A percentile compares a stretch with the other conserved stretches of the same genome.
These are phyloP conservation scores for Barypeithes pellucidus DNA, from an alignment of 2,888 invertebrate species.

Conservation along the genomic window DNA sequence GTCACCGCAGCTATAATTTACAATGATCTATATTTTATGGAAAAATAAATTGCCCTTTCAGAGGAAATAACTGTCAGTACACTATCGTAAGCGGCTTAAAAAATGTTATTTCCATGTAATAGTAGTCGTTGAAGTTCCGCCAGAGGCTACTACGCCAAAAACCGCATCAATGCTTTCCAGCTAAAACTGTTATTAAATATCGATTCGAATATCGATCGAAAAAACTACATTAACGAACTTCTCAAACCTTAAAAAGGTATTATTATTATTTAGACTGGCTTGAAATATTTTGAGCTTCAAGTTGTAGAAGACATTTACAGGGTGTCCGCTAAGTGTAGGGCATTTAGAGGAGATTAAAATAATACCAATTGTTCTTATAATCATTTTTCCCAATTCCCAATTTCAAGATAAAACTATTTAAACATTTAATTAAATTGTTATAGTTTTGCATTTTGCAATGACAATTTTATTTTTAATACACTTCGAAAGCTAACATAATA, in stretches of 20 bases:
- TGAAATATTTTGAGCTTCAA: no score
- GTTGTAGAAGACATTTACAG: no score
- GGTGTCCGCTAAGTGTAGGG: no score
- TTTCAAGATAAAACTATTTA: no score
- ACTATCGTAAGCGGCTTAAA: slow-evolving; percentile 35
- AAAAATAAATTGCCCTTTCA: slow-evolving; percentile 25
- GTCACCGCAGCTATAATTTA: slow-evolving; percentile 20
- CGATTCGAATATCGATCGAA: background rate
- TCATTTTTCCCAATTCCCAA: no score
- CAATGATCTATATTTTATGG: slow-evolving; percentile 19
- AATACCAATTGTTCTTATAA: no score
- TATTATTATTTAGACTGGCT: slow-evolving; percentile 1
- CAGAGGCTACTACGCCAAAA: slow-evolving; percentile 13
- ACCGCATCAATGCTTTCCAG: background rate
- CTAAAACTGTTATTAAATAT: slow-evolving; percentile 26
- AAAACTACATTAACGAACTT: slow-evolving; percentile 5
- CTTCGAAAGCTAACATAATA: no score
- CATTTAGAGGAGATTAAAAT: no score
- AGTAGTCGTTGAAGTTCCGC: slow-evolving; percentile 37
- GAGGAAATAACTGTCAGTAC: slow-evolving; percentile 27
- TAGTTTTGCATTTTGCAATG: no score
- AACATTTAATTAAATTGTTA: no score
- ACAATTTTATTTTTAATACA: no score
- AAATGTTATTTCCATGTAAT: slow-evolving; percentile 39
- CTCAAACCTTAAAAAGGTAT: slow-evolving; percentile 3